Evolutionary conservation across 2,113 vertebrate species (phyloP).

Genomic region (Ramphastos sulfuratus): DNA sequence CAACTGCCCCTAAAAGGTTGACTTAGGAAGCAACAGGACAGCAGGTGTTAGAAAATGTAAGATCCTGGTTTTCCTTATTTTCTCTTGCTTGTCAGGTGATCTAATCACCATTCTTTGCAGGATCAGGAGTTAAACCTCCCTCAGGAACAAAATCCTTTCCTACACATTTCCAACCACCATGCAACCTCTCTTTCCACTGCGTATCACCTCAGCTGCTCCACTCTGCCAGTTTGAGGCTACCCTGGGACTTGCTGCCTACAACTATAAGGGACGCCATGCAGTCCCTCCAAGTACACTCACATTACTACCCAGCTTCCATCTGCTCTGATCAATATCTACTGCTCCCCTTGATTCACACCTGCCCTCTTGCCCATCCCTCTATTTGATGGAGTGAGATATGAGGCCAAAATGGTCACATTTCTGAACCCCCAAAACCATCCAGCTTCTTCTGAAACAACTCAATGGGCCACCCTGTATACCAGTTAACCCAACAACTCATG

Average conservation of each 20-base stretch:
- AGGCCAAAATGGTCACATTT: not conserved
- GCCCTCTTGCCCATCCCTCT: not conserved
- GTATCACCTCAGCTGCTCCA: fast-evolving
- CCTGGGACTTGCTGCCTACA: fast-evolving
- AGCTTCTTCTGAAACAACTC: not conserved
- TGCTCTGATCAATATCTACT: not conserved
- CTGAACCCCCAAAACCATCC: not conserved
- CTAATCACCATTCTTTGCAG: not conserved
- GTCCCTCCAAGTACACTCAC: not conserved
- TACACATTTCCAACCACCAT: not conserved
- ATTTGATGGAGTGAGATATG: not conserved
- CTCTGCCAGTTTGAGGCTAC: not conserved
- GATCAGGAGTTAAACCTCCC: not conserved
- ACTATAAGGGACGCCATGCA: not conserved
- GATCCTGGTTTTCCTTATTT: not conserved
- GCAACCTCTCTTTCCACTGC: not conserved
- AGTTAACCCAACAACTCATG: not conserved
- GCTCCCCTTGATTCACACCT: not conserved
- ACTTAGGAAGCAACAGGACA: not conserved
- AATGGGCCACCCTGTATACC: not conserved
- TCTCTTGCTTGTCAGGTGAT: not conserved
- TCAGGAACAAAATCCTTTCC: not conserved
- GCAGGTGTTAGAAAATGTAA: not conserved
- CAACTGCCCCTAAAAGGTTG: not conserved
- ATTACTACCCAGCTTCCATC: not conserved